A percentile compares a stretch with the other conserved stretches of the same genome.
Conservation (phyloP, 2,888 invertebrate species). For the Pheosia gnoma region DNA sequence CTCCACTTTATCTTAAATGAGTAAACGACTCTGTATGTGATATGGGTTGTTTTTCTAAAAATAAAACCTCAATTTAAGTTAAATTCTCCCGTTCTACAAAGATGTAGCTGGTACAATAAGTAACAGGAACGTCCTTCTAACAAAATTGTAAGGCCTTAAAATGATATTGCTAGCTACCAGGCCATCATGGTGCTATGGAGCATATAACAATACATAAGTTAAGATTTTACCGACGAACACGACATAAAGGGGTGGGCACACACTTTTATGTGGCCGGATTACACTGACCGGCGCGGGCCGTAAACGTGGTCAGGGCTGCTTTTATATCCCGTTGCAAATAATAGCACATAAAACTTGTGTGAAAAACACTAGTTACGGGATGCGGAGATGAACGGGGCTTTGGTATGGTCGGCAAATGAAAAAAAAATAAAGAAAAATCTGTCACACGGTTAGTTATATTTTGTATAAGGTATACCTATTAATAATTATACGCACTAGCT, state of each 20-base stretch:
- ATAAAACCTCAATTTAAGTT: no score
- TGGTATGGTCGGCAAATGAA: conserved; percentile 46
- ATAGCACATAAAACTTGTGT: conserved; percentile 83
- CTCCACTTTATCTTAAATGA: no score
- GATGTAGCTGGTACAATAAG: no score
- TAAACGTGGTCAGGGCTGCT: conserved; percentile 75
- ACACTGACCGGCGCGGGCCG: conserved; percentile 57
- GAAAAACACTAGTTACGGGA: conserved; percentile 81
- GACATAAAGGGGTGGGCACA: conserved; percentile 75
- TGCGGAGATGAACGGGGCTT: conserved; percentile 52
- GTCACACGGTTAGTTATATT: no score
- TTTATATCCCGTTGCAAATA: conserved; percentile 83
- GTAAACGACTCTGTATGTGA: no score
- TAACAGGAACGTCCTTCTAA: no score
- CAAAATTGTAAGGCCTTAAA: no score
- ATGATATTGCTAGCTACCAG: neutral
- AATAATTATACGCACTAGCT: no score
- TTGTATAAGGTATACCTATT: no score
- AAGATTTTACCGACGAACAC: conserved; percentile 74
- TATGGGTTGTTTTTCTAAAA: no score
- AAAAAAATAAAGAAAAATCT: no score
- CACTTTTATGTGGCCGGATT: conserved; percentile 61
- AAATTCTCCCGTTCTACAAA: no score
- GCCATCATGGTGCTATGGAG: conserved; percentile 10
- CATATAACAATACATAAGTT: conserved; percentile 69